Evolutionary conservation across 1,140 invertebrate species (phyloP), one percentile per base, ranked within the genome.

Genomic region (Tetramorium simillimum): DNA sequence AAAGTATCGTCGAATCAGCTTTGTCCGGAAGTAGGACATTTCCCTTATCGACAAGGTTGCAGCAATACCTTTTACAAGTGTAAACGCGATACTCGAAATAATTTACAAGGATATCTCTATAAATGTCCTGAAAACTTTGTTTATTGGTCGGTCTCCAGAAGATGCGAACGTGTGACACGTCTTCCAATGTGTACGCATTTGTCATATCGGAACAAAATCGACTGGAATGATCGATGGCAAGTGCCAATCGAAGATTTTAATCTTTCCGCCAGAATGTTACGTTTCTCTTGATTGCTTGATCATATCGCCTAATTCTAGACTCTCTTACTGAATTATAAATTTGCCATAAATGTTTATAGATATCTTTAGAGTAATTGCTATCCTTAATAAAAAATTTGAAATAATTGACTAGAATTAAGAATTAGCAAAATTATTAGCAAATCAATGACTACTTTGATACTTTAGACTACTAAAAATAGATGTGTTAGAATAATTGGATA

Each of bases 41-140:
- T 96, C 92, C 96, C 97, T 14, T 96, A 97, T 49, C 96, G 96
- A 81, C 95, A 96, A 77, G 95, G 94, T 51, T 98, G 97, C 93
- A 97, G 97, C 82, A 96, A 96, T 67, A 96, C 96, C 1, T 98
- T 98, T 93, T 95, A 97, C 70, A 98, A 97, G 93, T 98, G 98
- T 92, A 94, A 95, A 86, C 95, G 94, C 91, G 93, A 95, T 62
- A 93, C 92, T 0, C 93, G 94, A 62, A 93, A 95, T 49, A 96
- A 93, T 73, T 94, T 98, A 86, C 96, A 97, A 92, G 97, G 97
- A 10, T 96, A 96, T 82, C 94, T 98, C 10, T 97, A 97, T 93
- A 97, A 97, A 91, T 98, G 98, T 95, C 98, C 98, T 0, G 94
- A 96, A 92, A 96, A 96, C 10, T 98, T 97, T 89, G 95, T 96